Conservation (phyloP, 2,797 vertebrate species). For the Bothrops alternatus region DNA sequence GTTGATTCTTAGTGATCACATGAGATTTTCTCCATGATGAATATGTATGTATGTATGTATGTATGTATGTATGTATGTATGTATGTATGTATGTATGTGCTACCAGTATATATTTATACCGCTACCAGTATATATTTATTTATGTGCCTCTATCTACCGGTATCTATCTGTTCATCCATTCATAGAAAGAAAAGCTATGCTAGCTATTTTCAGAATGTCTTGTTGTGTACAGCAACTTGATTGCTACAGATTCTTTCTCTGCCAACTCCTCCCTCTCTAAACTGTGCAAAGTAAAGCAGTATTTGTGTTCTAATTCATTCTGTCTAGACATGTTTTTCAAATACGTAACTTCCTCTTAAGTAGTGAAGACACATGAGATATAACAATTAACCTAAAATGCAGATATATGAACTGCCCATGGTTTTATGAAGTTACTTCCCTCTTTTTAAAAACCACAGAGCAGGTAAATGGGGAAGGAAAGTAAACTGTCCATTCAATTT, state of each 20-base stretch:
- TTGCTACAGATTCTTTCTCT: conserved; percentile 43
- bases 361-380: conserved; percentile 55
- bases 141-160: conserved; percentile 11
- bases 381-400: conserved; percentile 48
- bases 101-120: too few relatives aligned
- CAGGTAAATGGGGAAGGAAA: background rate
- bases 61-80: too few relatives aligned
- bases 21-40: background rate
- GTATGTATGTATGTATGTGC: too few relatives aligned
- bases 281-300: conserved; percentile 40
- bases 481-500: background rate
- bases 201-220: conserved; percentile 56
- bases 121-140: background rate
- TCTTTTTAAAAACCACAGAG: background rate
- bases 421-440: background rate
- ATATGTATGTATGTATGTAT: background rate
- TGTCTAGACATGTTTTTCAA: conserved; percentile 63
- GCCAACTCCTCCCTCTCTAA: conserved; percentile 56
- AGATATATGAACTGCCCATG: background rate
- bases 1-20: background rate
- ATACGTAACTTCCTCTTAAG: conserved; percentile 47
- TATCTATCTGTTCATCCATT: background rate
- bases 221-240: conserved; percentile 54
- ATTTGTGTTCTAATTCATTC: conserved; percentile 52
- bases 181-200: conserved; percentile 25